phyloP scores from a whole-genome alignment of 2,113 vertebrate genomes.

The Anguilla japonica region DNA sequence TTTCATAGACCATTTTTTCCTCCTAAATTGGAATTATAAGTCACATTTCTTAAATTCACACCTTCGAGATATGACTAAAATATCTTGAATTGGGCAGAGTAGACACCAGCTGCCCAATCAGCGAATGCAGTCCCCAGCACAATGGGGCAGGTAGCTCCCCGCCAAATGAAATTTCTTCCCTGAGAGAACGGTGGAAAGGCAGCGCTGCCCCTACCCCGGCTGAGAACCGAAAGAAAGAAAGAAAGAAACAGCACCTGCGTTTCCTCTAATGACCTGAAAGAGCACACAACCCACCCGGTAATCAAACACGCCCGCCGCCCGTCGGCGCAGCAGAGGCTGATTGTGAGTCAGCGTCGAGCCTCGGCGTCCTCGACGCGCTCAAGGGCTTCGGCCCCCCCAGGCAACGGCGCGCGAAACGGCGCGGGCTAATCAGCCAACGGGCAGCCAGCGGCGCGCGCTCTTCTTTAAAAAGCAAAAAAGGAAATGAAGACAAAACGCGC shows the following conservation, averaged over 20 bases:
- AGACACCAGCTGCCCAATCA: no score
- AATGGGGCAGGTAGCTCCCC: no score
- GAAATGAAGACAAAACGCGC: neutral
- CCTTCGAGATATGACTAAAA: no score
- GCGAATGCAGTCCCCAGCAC: no score
- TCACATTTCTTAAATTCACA: no score
- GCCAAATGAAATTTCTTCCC: no score
- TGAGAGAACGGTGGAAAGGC: neutral
- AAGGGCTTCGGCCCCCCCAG: neutral
- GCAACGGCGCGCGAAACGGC: neutral
- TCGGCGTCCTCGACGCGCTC: no score
- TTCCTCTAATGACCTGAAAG: constrained; percentile 15
- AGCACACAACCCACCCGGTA: constrained; percentile 43
- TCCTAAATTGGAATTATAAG: no score
- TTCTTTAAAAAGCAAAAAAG: constrained; percentile 1
- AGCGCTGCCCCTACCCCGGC: neutral
- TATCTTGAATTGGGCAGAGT: no score
- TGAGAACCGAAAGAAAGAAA: neutral
- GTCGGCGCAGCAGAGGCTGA: neutral
- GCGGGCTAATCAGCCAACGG: neutral
- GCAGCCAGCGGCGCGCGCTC: neutral
- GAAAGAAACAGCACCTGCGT: neutral
- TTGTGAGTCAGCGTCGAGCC: neutral
- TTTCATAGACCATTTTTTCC: no score
- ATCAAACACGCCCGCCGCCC: constrained; percentile 40